Conservation (phyloP, 2,888 invertebrate species). For the Leistus spinibarbis region DNA sequence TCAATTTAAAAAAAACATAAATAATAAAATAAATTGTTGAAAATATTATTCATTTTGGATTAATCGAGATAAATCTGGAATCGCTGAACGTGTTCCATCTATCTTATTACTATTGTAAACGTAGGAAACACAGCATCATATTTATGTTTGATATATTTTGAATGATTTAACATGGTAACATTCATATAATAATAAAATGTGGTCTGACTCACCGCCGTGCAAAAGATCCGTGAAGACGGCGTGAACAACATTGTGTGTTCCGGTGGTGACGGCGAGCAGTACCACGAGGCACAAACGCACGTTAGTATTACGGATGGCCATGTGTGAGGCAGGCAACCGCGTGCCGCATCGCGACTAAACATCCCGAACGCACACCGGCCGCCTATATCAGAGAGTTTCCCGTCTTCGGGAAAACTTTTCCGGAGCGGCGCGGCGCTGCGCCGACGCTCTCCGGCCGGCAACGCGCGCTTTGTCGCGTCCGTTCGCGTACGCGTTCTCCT, state of each 20-base stretch:
- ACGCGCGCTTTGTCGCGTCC: background rate
- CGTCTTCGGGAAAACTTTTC: background rate
- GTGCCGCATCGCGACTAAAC: constrained; percentile 36
- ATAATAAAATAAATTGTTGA: too few relatives aligned
- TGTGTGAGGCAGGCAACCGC: constrained; percentile 23
- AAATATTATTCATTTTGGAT: too few relatives aligned
- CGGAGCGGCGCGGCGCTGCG: background rate
- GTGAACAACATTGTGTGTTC: background rate
- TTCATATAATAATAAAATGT: too few relatives aligned
- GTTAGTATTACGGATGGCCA: constrained; percentile 19
- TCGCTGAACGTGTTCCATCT: too few relatives aligned
- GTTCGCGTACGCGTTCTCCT: background rate
- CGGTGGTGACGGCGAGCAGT: constrained; percentile 9
- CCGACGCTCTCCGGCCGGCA: constrained; percentile 1
- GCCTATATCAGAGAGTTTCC: constrained; percentile 4
- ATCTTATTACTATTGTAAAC: too few relatives aligned
- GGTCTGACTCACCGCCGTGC: constrained; percentile 20
- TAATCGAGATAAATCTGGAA: too few relatives aligned
- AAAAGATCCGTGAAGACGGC: constrained; percentile 19
- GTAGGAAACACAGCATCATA: too few relatives aligned
- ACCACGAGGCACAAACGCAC: constrained; percentile 19
- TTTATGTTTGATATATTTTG: too few relatives aligned
- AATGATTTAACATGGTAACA: too few relatives aligned
- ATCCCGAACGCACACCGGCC: constrained; percentile 4
- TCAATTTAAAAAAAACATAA: too few relatives aligned